Evolutionary conservation across 2,113 vertebrate species (phyloP).

Genomic region (Macroglossus sobrinus): DNA sequence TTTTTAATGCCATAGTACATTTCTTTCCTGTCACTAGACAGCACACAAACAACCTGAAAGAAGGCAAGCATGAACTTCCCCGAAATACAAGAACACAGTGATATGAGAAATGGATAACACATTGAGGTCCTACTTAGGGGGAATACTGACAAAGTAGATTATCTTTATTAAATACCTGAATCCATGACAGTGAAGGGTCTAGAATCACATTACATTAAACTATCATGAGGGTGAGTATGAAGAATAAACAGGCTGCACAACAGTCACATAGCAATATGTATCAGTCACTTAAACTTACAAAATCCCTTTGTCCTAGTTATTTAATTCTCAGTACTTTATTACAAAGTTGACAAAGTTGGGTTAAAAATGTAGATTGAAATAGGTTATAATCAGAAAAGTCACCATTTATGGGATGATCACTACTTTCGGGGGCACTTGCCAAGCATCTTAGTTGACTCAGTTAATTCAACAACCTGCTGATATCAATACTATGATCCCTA

Average conservation of each 20-base stretch:
- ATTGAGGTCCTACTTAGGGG: accelerated
- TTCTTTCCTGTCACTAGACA: constrained; percentile 87
- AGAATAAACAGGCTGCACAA: not conserved
- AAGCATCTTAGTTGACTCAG: not conserved
- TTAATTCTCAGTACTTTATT: not conserved
- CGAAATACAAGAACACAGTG: not conserved
- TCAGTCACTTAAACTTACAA: not conserved
- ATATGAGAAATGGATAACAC: not conserved
- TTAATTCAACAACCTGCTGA: not conserved
- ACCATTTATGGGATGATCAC: accelerated
- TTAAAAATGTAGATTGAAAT: not conserved
- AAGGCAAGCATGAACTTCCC: not conserved
- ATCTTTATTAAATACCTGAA: not conserved
- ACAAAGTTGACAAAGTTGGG: not conserved
- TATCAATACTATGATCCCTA: not conserved
- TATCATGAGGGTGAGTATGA: not conserved
- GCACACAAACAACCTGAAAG: constrained; percentile 87
- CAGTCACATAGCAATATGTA: not conserved
- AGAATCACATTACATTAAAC: not conserved
- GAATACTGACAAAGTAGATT: not conserved
- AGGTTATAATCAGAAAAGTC: not conserved
- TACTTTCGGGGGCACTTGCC: not conserved
- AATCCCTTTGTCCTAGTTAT: not conserved
- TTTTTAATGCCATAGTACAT: constrained; percentile 92
- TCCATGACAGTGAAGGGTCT: not conserved